Evolutionary conservation across 2,888 invertebrate genomes (phyloP), one percentile per base, ranked within the genome.

Genomic region (Apocheima hispidaria): DNA sequence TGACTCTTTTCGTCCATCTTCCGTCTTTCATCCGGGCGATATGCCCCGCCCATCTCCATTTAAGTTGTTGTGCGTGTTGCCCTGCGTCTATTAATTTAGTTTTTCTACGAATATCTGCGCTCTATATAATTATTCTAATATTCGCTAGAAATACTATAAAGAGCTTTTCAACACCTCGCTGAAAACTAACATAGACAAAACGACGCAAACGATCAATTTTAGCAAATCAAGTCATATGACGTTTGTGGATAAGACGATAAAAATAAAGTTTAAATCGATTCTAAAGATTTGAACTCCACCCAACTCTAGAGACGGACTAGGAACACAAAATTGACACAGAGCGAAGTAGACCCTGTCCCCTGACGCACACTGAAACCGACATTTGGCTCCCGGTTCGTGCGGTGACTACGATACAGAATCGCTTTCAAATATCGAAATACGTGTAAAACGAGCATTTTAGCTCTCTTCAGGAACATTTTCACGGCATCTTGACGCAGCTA

Each of bases 311-410:
- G 46, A 20, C 30, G 9, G 26, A 9, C 28, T 20, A 30, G 30
- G 23, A 36, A 35, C 23, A 49, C 49, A 23, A 49, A 49, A 35
- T 38, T 48, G 49, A 49, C 49, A 49, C 23, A 49, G 35, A 20
- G 6, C 21, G 21, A 23, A 36, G 35, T 23, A n/a, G 35, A 35
- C 23, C 21, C 14, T 1, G 35, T 49, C 49, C 49, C 49, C 14
- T n/a, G 49, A 23, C 49, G 49, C 21, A 9, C 21, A 23, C 35
- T 23, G 35, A 36, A 35, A 49, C 49, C 49, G 49, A 49, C 35
- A 49, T 36, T 49, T 49, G 33, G 35, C 23, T 48, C 48, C 49
- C 35, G 35, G 35, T 14, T 49, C 49, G 49, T 49, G 49, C 20
- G 35, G 35, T 7, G 49, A 49, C 49, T 35, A 14, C 35, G 49